A percentile compares a stretch with the other conserved stretches of the same genome.
Conservation (phyloP, 2,797 vertebrate genomes). For the Micrastur ruficollis region DNA sequence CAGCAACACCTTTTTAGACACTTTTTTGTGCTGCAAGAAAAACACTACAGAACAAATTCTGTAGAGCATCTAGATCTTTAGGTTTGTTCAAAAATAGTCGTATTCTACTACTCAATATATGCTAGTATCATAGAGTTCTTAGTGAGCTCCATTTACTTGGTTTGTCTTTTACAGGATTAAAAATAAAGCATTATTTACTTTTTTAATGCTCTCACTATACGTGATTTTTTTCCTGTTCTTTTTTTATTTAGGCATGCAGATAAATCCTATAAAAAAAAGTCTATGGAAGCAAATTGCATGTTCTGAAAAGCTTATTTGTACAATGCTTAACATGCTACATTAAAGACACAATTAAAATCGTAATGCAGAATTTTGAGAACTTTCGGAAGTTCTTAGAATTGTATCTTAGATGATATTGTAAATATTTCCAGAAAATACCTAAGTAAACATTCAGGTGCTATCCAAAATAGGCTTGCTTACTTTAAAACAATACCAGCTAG, state of each 20-base stretch:
- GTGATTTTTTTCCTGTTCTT: accelerated
- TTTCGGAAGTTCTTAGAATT: background rate
- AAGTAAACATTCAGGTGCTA: background rate
- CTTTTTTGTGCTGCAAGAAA: background rate
- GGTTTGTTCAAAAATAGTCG: background rate
- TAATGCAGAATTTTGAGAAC: background rate
- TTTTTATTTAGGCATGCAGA: background rate
- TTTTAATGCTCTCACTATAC: background rate
- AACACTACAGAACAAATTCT: background rate
- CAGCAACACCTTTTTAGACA: background rate
- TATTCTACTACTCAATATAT: background rate
- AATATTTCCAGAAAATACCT: background rate
- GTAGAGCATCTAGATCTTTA: background rate
- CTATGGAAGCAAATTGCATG: background rate
- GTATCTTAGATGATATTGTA: background rate
- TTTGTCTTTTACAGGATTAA: background rate
- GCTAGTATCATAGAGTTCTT: background rate
- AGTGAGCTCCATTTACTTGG: background rate
- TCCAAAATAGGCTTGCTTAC: background rate
- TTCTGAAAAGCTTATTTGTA: background rate
- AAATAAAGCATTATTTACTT: background rate
- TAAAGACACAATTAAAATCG: background rate
- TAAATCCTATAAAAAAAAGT: background rate
- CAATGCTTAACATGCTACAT: background rate
- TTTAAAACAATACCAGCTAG: background rate